A percentile compares a stretch with the other conserved stretches of the same genome.
phyloP scores from a whole-genome alignment of 2,888 invertebrate genomes.

The Acheta domesticus region DNA sequence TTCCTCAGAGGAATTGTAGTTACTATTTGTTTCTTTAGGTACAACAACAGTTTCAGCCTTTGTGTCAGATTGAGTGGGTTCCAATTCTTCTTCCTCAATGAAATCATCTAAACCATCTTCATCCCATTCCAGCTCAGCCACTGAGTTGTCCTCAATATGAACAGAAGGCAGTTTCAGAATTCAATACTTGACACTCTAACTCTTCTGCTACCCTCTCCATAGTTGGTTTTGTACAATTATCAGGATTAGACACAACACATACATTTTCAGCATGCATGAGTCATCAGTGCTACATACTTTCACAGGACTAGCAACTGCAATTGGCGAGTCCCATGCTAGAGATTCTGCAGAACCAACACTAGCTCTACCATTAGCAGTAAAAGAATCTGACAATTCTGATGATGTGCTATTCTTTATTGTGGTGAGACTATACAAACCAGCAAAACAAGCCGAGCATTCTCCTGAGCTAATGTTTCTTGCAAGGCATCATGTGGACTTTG shows the following conservation, averaged over 20 bases:
- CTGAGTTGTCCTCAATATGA: constrained; percentile 37
- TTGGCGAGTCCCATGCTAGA: constrained; percentile 40
- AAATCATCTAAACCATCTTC: constrained; percentile 36
- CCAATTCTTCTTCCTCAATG: constrained; percentile 24
- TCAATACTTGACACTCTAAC: not conserved
- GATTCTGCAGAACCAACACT: constrained; percentile 38
- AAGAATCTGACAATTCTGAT: constrained; percentile 39
- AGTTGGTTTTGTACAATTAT: not conserved
- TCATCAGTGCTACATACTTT: not conserved
- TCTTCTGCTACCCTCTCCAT: not conserved
- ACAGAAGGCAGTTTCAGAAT: not conserved
- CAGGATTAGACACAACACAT: not conserved
- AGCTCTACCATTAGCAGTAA: constrained; percentile 24
- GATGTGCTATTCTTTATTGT: constrained; percentile 40
- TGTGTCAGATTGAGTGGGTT: no score
- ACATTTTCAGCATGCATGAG: not conserved
- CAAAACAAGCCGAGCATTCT: constrained; percentile 39
- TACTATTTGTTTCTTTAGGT: no score
- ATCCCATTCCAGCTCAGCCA: constrained; percentile 39
- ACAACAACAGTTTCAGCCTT: no score
- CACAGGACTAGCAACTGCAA: constrained; percentile 33
- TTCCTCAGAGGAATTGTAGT: not conserved
- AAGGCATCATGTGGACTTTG: constrained; percentile 28
- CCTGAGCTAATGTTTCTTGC: constrained; percentile 33
- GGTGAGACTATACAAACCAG: constrained; percentile 41